Evolutionary conservation across 1,140 invertebrate genomes (phyloP), one percentile per base, ranked within the genome.

Genomic region (Nasonia longicornis): DNA sequence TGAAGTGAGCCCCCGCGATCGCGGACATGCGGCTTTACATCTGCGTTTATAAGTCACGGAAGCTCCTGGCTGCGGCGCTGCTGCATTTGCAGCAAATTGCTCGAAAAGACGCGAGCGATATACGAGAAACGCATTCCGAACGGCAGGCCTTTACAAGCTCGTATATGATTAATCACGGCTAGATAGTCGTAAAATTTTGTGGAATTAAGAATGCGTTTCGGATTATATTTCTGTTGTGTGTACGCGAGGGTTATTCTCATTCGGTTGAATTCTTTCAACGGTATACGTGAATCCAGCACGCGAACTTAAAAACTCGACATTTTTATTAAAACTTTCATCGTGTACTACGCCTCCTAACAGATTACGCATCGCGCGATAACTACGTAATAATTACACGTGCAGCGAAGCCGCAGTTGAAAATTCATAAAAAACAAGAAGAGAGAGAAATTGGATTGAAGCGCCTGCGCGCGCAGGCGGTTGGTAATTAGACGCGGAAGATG

Each of bases 11-110:
- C 74, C 79, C 75, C 77, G 74, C 77, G 72, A 72, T 72, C 84
- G 84, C 69, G 75, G 87, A 87, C 87, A 87, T 84, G 86, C 84
- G 82, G 81, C 83, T 87, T 63, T 82, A 84, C 83, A 85, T 83
- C 78, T 84, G 82, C 82, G 73, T 85, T 88, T 89, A 88, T 89
- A 89, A 89, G 86, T 89, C 87, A 88, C 85, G 85, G 87, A 88
- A 89, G 87, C 87, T 84, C 80, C 82, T 85, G 85, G 81, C 35
- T 52, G 66, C 38, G 29, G 31, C 12, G 35, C 35, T 16, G 71
- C 38, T n/a, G 45, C 48, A 45, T 73, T 76, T 35, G 76, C 69
- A 63, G 81, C 81, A 82, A 82, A 82, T 82, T 82, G 81, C 71
- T 78, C 45, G 52, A 48, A 38, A 75, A 58, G 12, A 77, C 26